Evolutionary conservation across 2,888 invertebrate genomes (phyloP).

Genomic region (Deilephila porcellus): DNA sequence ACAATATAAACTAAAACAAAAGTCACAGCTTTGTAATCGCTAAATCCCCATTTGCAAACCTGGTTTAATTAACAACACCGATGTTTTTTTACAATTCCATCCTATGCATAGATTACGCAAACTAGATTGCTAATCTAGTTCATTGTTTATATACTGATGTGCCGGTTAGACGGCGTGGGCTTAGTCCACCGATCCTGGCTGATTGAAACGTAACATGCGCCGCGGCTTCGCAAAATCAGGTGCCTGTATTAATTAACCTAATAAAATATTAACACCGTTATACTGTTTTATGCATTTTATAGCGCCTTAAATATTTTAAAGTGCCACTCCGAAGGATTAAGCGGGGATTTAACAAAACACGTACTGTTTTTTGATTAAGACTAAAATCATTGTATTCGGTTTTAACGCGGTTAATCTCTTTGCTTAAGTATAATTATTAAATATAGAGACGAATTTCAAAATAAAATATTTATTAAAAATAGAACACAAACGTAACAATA

Average conservation of each 20-base stretch:
- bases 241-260: not conserved
- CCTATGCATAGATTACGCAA: conserved; percentile 22
- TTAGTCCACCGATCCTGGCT: conserved; percentile 26
- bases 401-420: no score
- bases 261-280: not conserved
- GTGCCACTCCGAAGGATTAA: no score
- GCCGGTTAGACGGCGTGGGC: conserved; percentile 4
- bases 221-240: conserved; percentile 1
- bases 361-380: no score
- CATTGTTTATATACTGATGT: conserved; percentile 23
- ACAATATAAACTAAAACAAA: not conserved
- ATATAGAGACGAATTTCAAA: no score
- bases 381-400: no score
- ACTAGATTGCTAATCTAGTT: conserved; percentile 14
- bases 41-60: not conserved
- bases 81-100: conserved; percentile 14
- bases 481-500: no score
- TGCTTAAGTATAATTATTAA: no score
- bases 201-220: conserved; percentile 29
- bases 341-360: no score
- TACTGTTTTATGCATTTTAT: not conserved
- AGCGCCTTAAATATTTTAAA: not conserved
- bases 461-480: no score
- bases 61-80: not conserved
- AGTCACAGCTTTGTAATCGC: not conserved